Base-by-base conservation (phyloP, 2,888 invertebrate genomes). In the Ischnura elegans region DNA sequence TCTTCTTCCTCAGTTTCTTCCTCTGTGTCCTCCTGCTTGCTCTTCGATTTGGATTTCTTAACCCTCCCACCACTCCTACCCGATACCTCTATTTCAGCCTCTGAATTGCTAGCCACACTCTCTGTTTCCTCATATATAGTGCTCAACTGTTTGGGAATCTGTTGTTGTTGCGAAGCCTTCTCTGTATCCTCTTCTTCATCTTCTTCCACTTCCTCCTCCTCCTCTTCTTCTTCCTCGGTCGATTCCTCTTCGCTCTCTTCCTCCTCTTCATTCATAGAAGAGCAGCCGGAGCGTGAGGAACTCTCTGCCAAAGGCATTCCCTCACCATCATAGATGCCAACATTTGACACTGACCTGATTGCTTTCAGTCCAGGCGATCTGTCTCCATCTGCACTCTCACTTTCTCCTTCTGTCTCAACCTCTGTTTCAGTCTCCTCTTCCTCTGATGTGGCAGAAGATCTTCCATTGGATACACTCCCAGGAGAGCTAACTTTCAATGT, bases 81-180 rank as follows among this genome's bases (percentile, higher is more conserved):
- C 94, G 96, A 96, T 13, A 87, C 87, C 87, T 36, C 93, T 90
- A 29, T 93, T 93, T 93, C 93, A 10, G 93, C 84, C 43, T 29
- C 93, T 13, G 94, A 93, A 43, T 76, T n/a, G 86, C 86, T 95
- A 94, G 94, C 95, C 95, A 95, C 94, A 94, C 95, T 95, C 46
- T 95, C 97, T 93, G 96, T 96, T 94, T 97, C 97, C 95, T 97
- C 97, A 95, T 96, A 97, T 93, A 97, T 97, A 0, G 97, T 96
- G 95, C 97, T 97, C 10, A 97, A 95, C 93, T 96, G 96, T 95
- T 97, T 96, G 8, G 96, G 96, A 85, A 96, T 45, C 25, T 87
- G 66, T 95, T 94, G 96, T 97, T 55, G 55, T 95, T 94, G 96
- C 97, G 5, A 2, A 94, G 94, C 95, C 45, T 95, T 95, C 46